Evolutionary conservation across 2,888 invertebrate species (phyloP).

Genomic region (Hofmannophila pseudospretella): DNA sequence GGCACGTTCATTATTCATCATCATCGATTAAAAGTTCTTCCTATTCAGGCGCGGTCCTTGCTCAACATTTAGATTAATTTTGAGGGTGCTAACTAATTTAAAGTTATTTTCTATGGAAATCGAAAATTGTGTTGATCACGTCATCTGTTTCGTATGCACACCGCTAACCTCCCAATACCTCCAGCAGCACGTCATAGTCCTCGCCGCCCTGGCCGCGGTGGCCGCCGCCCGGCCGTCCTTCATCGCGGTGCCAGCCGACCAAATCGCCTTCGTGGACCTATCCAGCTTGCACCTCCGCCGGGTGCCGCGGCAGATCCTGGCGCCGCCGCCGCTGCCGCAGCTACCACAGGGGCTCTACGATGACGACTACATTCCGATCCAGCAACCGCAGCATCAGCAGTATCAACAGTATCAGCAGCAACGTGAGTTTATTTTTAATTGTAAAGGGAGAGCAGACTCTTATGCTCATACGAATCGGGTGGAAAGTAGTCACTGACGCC

Average conservation of each 20-base stretch:
- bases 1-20: too few relatives aligned
- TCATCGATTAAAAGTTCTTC: too few relatives aligned
- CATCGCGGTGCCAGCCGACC: conserved; percentile 80
- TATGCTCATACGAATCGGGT: too few relatives aligned
- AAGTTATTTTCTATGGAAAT: too few relatives aligned
- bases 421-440: conserved; percentile 43
- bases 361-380: conserved; percentile 51
- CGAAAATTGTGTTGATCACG: background rate
- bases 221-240: conserved; percentile 73
- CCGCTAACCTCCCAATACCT: background rate
- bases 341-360: conserved; percentile 39
- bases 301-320: conserved; percentile 55
- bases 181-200: conserved; percentile 47
- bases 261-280: conserved; percentile 77
- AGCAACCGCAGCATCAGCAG: conserved; percentile 40
- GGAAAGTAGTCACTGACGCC: too few relatives aligned
- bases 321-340: conserved; percentile 42
- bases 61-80: too few relatives aligned
- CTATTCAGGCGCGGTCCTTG: too few relatives aligned
- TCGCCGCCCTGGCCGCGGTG: conserved; percentile 38
- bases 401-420: conserved; percentile 42
- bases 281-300: conserved; percentile 50
- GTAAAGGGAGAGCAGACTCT: too few relatives aligned
- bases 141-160: background rate
- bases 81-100: too few relatives aligned